Evolutionary conservation across 2,888 invertebrate genomes (phyloP).

Genomic region (Smittia sp.): DNA sequence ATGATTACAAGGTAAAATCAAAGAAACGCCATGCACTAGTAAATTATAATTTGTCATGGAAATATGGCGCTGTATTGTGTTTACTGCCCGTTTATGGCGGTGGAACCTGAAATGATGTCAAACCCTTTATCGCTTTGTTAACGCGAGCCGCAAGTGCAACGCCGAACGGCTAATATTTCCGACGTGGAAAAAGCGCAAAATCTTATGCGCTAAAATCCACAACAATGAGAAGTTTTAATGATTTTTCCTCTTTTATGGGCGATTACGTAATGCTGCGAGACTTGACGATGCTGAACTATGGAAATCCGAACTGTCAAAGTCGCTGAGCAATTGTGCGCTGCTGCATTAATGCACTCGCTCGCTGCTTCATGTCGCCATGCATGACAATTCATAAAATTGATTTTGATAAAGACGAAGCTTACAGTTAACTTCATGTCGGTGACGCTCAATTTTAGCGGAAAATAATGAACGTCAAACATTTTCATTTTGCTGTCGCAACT

Average conservation of each 20-base stretch:
- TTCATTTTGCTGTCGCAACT: neutral
- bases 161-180: neutral
- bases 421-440: neutral
- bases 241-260: constrained; percentile 10
- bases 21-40: constrained; percentile 32
- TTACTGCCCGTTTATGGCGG: constrained; percentile 23
- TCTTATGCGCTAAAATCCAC: neutral
- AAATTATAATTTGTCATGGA: constrained; percentile 42
- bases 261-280: neutral
- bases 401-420: constrained; percentile 32
- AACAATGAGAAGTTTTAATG: constrained; percentile 13
- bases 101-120: constrained; percentile 36
- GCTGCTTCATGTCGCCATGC: constrained; percentile 24
- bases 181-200: neutral
- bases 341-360: neutral
- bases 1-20: constrained; percentile 1
- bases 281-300: neutral
- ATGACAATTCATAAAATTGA: constrained; percentile 39
- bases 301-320: neutral
- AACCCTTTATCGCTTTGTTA: neutral
- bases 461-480: constrained; percentile 1
- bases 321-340: neutral
- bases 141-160: constrained; percentile 8
- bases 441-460: neutral
- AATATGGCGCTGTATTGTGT: constrained; percentile 25